Conservation (phyloP, 1,140 invertebrate genomes). For the Drosophila biarmipes region DNA sequence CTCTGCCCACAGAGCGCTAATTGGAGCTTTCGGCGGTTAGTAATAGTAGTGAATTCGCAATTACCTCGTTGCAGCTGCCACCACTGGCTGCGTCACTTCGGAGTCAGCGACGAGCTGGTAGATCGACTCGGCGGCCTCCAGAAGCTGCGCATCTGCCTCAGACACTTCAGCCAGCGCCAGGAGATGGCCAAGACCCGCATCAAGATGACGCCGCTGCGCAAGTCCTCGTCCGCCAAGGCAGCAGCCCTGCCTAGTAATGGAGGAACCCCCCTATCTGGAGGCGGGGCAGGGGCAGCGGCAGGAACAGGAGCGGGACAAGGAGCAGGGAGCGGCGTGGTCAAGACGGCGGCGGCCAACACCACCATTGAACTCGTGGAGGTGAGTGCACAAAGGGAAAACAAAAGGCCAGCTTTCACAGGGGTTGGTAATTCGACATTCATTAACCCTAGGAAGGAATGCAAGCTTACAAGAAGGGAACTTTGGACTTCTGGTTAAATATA, state of each 20-base stretch:
- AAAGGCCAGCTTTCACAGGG: slow-evolving; percentile 1
- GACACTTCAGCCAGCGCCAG: slow-evolving; percentile 62
- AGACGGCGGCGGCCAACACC: slow-evolving; percentile 50
- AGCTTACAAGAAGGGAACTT: not conserved
- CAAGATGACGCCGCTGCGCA: slow-evolving; percentile 76
- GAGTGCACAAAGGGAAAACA: slow-evolving; percentile 12
- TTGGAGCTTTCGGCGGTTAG: slow-evolving; percentile 12
- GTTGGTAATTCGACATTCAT: not conserved
- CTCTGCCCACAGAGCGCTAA: slow-evolving; percentile 11
- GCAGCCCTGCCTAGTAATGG: slow-evolving; percentile 10
- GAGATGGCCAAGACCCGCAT: slow-evolving; percentile 81
- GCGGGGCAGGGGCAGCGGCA: slow-evolving; percentile 1
- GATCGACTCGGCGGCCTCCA: slow-evolving; percentile 63
- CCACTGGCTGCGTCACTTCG: slow-evolving; percentile 66
- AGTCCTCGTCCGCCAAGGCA: slow-evolving; percentile 57
- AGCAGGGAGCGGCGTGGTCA: slow-evolving; percentile 33
- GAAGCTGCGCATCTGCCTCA: slow-evolving; percentile 72
- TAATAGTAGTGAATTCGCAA: not conserved
- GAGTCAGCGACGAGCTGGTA: slow-evolving; percentile 54
- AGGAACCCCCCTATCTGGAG: not conserved
- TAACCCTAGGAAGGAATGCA: not conserved
- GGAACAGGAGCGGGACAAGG: slow-evolving; percentile 1
- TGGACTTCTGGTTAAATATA: not conserved
- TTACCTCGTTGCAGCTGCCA: slow-evolving; percentile 62
- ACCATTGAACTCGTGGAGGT: slow-evolving; percentile 67